phyloP scores from a whole-genome alignment of 2,797 vertebrate species.

The Astyanax mexicanus region DNA sequence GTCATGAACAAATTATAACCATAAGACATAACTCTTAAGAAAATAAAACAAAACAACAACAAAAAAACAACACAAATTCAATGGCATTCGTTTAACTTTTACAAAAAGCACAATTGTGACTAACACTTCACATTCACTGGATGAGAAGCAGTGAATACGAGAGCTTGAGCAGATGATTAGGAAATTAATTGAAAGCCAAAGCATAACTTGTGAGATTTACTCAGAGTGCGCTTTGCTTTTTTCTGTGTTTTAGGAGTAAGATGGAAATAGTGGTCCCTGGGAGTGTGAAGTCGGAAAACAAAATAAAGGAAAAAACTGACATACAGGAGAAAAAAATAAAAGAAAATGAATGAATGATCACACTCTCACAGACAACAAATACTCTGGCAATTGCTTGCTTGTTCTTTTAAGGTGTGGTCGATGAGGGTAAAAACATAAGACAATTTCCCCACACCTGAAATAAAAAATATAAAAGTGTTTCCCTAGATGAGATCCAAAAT shows the following conservation, averaged over 20 bases:
- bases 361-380: constrained; percentile 7
- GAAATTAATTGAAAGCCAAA: neutral
- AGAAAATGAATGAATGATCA: constrained; percentile 11
- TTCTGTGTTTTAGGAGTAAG: neutral
- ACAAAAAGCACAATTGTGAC: constrained; percentile 82
- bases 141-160: constrained; percentile 56
- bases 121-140: constrained; percentile 65
- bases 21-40: constrained; percentile 75
- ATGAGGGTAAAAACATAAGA: no score
- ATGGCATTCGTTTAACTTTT: constrained; percentile 74
- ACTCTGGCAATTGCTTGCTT: constrained; percentile 10
- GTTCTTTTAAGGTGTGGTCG: no score
- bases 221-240: neutral
- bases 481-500: constrained; percentile 46
- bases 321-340: neutral
- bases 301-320: neutral
- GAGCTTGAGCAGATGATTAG: constrained; percentile 44
- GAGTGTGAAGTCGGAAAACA: neutral
- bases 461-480: no score
- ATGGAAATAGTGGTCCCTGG: constrained; percentile 1
- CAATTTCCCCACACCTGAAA: no score
- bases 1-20: constrained; percentile 75
- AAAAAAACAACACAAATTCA: constrained; percentile 64
- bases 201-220: neutral
- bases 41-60: constrained; percentile 78